A percentile compares a stretch with the other conserved stretches of the same genome.
These are phyloP conservation scores for Caenorhabditis macrosperma DNA, from an alignment of 2,888 invertebrate genomes.

Conservation along the genomic window DNA sequence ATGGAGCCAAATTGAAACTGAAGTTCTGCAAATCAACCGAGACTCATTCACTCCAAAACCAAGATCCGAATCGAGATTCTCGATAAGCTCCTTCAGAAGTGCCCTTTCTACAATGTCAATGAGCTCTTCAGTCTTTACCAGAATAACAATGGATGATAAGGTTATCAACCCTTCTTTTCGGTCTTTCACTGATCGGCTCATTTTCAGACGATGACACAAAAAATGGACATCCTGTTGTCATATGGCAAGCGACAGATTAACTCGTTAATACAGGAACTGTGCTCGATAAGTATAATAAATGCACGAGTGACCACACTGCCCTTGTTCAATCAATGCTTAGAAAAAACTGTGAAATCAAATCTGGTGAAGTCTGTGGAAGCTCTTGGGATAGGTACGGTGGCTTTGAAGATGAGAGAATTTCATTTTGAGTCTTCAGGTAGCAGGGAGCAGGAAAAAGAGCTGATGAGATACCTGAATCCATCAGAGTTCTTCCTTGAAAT, in stretches of 20 bases:
- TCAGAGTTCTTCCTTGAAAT: slow-evolving; percentile 50
- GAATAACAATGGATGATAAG: slow-evolving; percentile 47
- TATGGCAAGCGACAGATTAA: slow-evolving; percentile 51
- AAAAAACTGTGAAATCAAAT: slow-evolving; percentile 45
- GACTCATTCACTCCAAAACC: slow-evolving; percentile 26
- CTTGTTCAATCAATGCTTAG: slow-evolving; percentile 50
- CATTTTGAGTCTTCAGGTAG: slow-evolving; percentile 25
- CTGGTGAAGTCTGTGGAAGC: slow-evolving; percentile 15
- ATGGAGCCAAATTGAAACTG: slow-evolving; percentile 54
- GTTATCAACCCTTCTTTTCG: too few relatives aligned
- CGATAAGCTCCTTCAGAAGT: slow-evolving; percentile 49
- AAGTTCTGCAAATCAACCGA: slow-evolving; percentile 38
- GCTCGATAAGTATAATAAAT: slow-evolving; percentile 48
- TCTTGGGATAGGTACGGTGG: slow-evolving; percentile 44
- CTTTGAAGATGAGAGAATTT: too few relatives aligned
- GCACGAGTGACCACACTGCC: slow-evolving; percentile 29
- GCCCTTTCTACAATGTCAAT: slow-evolving; percentile 50
- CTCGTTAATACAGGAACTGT: slow-evolving; percentile 56
- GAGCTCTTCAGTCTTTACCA: slow-evolving; percentile 36
- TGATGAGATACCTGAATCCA: slow-evolving; percentile 39
- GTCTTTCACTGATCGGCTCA: not conserved
- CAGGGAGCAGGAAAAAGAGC: slow-evolving; percentile 14
- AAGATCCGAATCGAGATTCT: slow-evolving; percentile 53
- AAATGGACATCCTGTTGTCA: slow-evolving; percentile 51
- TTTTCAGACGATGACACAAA: slow-evolving; percentile 45